phyloP scores from a whole-genome alignment of 2,888 invertebrate species.

The Patella pellucida region DNA sequence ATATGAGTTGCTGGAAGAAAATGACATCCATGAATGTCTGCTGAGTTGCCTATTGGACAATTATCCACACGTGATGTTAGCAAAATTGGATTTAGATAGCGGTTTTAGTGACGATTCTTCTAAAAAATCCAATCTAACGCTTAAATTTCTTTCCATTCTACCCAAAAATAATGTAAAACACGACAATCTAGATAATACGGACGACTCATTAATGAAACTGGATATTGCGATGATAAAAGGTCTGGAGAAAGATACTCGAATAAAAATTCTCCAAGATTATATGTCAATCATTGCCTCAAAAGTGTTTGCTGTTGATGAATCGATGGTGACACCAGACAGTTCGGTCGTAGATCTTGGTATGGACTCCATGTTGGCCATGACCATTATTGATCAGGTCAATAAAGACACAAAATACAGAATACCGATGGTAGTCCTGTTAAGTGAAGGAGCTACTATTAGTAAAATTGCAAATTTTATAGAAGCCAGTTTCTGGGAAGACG shows the following conservation, averaged over 20 bases:
- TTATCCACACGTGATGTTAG: constrained; percentile 33
- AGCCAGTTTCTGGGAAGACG: no score
- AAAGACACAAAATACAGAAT: constrained; percentile 28
- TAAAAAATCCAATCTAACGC: background rate
- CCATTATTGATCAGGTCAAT: constrained; percentile 35
- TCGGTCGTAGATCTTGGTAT: constrained; percentile 41
- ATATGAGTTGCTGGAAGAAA: constrained; percentile 26
- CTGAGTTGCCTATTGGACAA: constrained; percentile 39
- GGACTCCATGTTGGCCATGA: constrained; percentile 49
- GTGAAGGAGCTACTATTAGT: constrained; percentile 22
- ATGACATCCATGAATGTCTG: constrained; percentile 34
- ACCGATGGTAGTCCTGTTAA: constrained; percentile 29
- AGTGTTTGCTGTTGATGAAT: constrained; percentile 36
- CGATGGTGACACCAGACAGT: constrained; percentile 27
- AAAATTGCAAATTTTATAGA: constrained; percentile 29
- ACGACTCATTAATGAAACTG: background rate
- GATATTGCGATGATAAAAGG: constrained; percentile 30
- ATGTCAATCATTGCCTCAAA: constrained; percentile 28
- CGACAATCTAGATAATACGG: background rate
- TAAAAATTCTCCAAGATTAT: constrained; percentile 30
- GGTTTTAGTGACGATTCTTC: background rate
- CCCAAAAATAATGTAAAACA: background rate
- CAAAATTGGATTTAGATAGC: constrained; percentile 31
- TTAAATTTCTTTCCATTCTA: background rate
- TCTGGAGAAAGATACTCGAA: constrained; percentile 25